phyloP scores from a whole-genome alignment of 2,113 vertebrate genomes.

The Gasterosteus nipponicus region DNA sequence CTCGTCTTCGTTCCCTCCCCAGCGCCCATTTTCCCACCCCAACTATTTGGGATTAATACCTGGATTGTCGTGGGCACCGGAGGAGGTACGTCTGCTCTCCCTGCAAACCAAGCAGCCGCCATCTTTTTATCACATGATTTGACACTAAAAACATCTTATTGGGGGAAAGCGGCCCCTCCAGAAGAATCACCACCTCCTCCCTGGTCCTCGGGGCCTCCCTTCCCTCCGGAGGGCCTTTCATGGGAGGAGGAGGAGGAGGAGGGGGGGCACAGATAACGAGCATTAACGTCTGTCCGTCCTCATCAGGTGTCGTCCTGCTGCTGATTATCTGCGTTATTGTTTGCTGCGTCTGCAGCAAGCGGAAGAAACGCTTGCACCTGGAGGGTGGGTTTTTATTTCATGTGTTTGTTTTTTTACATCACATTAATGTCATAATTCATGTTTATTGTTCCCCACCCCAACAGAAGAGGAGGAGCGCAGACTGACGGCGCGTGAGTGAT shows the following conservation, averaged over 20 bases:
- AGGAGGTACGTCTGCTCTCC: constrained; percentile 49
- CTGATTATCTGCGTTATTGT: constrained; percentile 34
- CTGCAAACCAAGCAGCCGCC: no score
- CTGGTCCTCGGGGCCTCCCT: no score
- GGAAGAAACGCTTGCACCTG: constrained; percentile 1
- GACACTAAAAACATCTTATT: no score
- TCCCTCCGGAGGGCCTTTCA: no score
- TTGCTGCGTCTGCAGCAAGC: constrained; percentile 37
- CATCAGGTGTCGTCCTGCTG: constrained; percentile 56
- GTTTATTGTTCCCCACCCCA: neutral
- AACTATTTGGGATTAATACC: constrained; percentile 26
- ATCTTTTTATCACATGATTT: no score
- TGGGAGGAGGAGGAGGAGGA: no score
- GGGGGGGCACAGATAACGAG: no score
- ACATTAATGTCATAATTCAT: neutral
- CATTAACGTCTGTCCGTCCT: neutral
- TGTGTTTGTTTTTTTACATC: neutral
- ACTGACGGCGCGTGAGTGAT: neutral
- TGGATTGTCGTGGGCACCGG: constrained; percentile 56
- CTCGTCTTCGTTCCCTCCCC: neutral
- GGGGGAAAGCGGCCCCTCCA: no score
- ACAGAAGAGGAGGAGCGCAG: constrained; percentile 59
- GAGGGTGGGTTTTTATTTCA: constrained; percentile 26
- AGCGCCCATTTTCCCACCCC: accelerated
- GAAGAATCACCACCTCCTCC: no score